Evolutionary conservation across 2,888 invertebrate genomes (phyloP), one percentile per base, ranked within the genome.

Genomic region (Aquatica leii): DNA sequence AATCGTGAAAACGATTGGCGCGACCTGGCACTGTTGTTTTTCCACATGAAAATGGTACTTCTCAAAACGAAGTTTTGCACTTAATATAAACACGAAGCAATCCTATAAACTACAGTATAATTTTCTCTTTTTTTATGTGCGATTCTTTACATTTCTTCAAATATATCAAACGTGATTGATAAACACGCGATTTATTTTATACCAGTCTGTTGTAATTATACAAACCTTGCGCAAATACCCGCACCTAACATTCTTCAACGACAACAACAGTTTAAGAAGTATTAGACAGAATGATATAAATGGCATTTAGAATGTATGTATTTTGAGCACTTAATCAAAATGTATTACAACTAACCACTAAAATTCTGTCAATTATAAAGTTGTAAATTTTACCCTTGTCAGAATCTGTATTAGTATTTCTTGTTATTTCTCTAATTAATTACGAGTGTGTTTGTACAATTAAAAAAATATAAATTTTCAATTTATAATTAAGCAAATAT

Each of bases 11-110:
- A 34, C 59, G 64, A 59, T 64, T 59, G 64, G 58, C 46, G 54
- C 61, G 53, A 59, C 61, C 65, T 65, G 62, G 65, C 58, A 65
- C 65, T 53, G 51, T 43, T 65, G 60, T 65, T 56, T 55, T 60
- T 49, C 56, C 11, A 46, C 46, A 46, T 46, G 18, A 46, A 46
- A n/a, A 31, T 41, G 41, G 43, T 43, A 41, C 48, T 59, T 54
- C 46, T 20, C 52, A 17, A 48, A 41, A 52, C 54, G 41, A 53
- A 41, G 43, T 41, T 31, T 53, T 34, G 46, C 34, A 17, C 49
- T 48, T 50, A 49, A 57, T 57, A 35, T 50, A 57, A 57, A 57
- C 46, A 51, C 46, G 46, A 46, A 46, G 24, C 46, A 5, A 46
- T 18, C 46, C 18, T 18, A 46, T 46, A 46, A 46, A 46, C 18